These are phyloP conservation scores for Ophiothrix spiculata DNA, from an alignment of 35 echinoderm and acorn worm species.

Conservation along the genomic window DNA sequence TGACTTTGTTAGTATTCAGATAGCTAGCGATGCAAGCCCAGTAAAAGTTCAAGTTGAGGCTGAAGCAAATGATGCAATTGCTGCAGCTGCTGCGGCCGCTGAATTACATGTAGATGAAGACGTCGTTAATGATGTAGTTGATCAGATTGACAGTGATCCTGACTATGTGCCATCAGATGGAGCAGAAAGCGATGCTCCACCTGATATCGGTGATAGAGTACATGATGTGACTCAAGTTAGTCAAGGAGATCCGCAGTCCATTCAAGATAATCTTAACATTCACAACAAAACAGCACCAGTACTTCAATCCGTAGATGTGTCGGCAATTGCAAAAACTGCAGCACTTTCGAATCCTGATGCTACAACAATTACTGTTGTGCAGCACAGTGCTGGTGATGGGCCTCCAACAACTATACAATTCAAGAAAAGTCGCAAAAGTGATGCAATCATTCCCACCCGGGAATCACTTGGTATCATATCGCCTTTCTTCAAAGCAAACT, in stretches of 20 bases:
- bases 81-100: neutral
- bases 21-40: neutral
- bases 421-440: constrained; percentile 78
- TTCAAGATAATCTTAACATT: neutral
- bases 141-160: neutral
- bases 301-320: constrained; percentile 47
- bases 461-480: constrained; percentile 89
- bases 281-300: neutral
- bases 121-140: neutral
- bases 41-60: neutral
- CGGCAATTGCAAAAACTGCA: constrained; percentile 62
- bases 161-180: neutral
- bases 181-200: neutral
- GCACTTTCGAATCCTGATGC: constrained; percentile 72
- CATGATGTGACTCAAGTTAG: neutral
- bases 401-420: constrained; percentile 76
- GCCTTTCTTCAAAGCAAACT: constrained; percentile 54
- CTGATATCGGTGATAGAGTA: neutral
- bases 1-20: neutral
- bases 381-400: constrained; percentile 48
- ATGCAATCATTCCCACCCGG: constrained; percentile 88
- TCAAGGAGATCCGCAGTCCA: neutral
- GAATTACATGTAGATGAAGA: neutral
- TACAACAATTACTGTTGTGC: constrained; percentile 78
- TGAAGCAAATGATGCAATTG: neutral